Evolutionary conservation across 1,140 invertebrate species (phyloP).

Genomic region (Rhopalosiphum maidis): DNA sequence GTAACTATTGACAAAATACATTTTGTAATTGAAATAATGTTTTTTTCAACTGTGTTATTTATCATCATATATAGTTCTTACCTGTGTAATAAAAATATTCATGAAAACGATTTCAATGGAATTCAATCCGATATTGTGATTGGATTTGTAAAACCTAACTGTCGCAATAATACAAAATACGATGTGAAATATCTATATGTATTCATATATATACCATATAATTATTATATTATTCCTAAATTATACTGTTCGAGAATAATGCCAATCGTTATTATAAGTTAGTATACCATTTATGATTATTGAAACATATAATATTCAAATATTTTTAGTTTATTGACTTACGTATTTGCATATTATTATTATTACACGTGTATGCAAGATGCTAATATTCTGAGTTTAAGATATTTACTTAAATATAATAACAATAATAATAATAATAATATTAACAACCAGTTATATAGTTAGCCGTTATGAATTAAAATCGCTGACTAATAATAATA

Average conservation of each 20-base stretch:
- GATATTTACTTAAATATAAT: not conserved
- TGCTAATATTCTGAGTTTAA: not conserved
- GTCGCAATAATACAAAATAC: not conserved
- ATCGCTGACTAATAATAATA: not conserved
- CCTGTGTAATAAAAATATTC: not conserved
- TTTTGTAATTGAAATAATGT: slow-evolving; percentile 10
- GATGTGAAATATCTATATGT: not conserved
- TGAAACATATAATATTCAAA: not conserved
- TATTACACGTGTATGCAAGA: not conserved
- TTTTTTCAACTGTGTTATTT: not conserved
- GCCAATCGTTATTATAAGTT: not conserved
- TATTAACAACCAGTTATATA: not conserved
- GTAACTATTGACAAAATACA: slow-evolving; percentile 5
- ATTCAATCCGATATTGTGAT: not conserved
- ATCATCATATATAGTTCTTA: not conserved
- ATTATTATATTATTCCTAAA: not conserved
- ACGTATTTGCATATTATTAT: not conserved
- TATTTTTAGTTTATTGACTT: not conserved
- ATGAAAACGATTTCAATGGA: not conserved
- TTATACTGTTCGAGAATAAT: not conserved
- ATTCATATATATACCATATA: not conserved
- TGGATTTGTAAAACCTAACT: not conserved
- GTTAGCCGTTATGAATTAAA: not conserved
- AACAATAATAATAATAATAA: not conserved
- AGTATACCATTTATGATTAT: not conserved